Percentiles rank a stretch among this genome's conserved stretches.
phyloP scores from a whole-genome alignment of 2,888 invertebrate species.

The Gryllus longicercus region DNA sequence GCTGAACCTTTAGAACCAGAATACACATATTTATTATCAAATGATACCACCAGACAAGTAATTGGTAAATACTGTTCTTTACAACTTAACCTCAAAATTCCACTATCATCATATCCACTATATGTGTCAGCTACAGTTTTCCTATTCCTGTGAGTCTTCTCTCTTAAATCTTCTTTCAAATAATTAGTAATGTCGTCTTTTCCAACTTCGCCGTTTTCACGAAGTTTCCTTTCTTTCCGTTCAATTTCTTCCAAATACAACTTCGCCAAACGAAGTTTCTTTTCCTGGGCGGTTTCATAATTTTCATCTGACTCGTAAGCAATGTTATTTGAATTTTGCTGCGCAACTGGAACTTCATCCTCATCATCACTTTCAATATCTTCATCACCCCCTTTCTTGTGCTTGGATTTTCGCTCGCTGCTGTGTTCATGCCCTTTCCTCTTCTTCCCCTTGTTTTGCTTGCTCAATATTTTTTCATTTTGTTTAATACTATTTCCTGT shows the following conservation, averaged over 20 bases:
- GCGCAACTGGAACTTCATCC: conserved; percentile 36
- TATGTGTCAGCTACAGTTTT: conserved; percentile 68
- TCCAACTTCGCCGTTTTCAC: conserved; percentile 61
- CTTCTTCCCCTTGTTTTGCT: conserved; percentile 23
- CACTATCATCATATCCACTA: conserved; percentile 45
- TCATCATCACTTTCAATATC: conserved; percentile 52
- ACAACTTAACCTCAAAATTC: conserved; percentile 59
- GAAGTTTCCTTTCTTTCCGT: conserved; percentile 69
- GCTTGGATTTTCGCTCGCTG: conserved; percentile 38
- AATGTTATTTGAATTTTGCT: conserved; percentile 37
- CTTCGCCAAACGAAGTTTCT: conserved; percentile 83
- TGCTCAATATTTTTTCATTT: background rate
- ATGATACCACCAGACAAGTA: conserved; percentile 76
- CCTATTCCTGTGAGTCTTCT: conserved; percentile 77
- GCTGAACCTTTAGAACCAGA: conserved; percentile 85
- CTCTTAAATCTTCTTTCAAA: conserved; percentile 79
- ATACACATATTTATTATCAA: conserved; percentile 68
- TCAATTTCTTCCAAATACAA: conserved; percentile 84
- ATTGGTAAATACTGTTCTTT: conserved; percentile 75
- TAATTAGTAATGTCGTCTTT: conserved; percentile 67
- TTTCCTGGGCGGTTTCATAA: conserved; percentile 81
- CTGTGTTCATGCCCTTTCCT: background rate
- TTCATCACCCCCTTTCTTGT: conserved; percentile 50
- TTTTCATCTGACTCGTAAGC: conserved; percentile 40
- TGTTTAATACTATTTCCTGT: background rate